Percentiles rank a stretch among this genome's conserved stretches.
Evolutionary conservation across 2,797 vertebrate genomes (phyloP).

Genomic region (Miopithecus talapoin): DNA sequence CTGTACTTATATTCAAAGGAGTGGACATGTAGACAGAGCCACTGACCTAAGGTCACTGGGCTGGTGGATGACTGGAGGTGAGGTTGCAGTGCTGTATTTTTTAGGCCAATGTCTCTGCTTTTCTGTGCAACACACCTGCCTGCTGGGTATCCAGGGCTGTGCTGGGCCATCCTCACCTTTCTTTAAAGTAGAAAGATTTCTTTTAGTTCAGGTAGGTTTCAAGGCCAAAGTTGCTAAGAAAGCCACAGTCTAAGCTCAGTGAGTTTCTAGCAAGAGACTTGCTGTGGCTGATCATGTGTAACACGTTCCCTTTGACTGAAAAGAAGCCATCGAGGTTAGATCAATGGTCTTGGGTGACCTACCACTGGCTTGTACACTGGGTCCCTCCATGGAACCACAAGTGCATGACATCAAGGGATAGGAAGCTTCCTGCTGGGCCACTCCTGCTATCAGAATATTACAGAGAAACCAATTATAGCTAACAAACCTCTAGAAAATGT

Average conservation of each 20-base stretch:
- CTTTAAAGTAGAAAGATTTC: neutral
- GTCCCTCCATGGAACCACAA: neutral
- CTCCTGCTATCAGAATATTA: neutral
- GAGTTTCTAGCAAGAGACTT: neutral
- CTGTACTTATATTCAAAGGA: neutral
- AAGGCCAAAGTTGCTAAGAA: neutral
- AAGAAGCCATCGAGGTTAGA: neutral
- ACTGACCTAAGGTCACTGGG: neutral
- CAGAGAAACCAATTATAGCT: neutral
- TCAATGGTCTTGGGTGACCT: fast-evolving
- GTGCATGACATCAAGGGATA: neutral
- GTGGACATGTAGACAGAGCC: neutral
- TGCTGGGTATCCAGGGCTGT: neutral
- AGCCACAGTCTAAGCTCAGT: neutral
- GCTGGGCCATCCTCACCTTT: fast-evolving
- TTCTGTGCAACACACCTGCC: neutral
- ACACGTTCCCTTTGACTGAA: fast-evolving
- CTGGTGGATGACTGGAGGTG: neutral
- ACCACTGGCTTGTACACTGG: neutral
- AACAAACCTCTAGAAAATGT: fast-evolving
- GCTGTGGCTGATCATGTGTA: too few relatives aligned
- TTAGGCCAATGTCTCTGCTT: neutral
- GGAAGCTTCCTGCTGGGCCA: neutral
- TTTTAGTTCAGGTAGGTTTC: neutral
- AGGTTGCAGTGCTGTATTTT: neutral